phyloP scores from a whole-genome alignment of 37 sponge, comb jelly and placozoan species.

The Ephydatia muelleri region DNA sequence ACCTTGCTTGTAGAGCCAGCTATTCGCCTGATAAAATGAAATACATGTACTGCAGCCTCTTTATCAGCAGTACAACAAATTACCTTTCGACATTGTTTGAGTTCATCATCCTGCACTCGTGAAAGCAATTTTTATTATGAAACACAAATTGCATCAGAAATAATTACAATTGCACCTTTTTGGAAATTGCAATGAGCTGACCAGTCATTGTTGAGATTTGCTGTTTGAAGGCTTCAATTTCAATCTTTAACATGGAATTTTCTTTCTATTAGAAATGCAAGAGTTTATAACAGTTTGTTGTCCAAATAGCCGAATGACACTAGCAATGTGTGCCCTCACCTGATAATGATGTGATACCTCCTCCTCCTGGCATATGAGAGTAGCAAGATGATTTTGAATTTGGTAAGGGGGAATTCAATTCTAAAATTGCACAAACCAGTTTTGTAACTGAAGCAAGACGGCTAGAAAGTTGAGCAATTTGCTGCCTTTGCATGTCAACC shows the following conservation, averaged over 20 bases:
- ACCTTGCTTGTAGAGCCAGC: conserved; percentile 80
- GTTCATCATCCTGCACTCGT: neutral
- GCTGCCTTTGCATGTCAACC: neutral
- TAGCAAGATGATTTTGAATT: neutral
- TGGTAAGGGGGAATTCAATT: neutral
- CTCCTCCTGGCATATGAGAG: neutral
- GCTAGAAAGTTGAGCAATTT: neutral
- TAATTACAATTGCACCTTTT: neutral
- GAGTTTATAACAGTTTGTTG: neutral
- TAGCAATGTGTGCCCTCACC: neutral
- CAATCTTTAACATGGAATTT: neutral
- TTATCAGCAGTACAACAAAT: neutral
- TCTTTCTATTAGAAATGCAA: neutral
- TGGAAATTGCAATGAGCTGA: neutral
- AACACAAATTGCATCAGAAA: neutral
- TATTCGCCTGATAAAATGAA: conserved; percentile 22
- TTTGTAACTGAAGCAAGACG: neutral
- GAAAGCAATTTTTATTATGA: neutral
- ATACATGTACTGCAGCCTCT: no score
- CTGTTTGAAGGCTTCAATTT: neutral
- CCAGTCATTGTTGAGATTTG: neutral
- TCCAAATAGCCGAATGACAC: no score
- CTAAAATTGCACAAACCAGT: neutral
- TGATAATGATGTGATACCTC: neutral
- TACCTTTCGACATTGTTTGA: neutral